Base-by-base conservation (phyloP, 2,113 vertebrate species). In the Melanotaenia duboulayi region DNA sequence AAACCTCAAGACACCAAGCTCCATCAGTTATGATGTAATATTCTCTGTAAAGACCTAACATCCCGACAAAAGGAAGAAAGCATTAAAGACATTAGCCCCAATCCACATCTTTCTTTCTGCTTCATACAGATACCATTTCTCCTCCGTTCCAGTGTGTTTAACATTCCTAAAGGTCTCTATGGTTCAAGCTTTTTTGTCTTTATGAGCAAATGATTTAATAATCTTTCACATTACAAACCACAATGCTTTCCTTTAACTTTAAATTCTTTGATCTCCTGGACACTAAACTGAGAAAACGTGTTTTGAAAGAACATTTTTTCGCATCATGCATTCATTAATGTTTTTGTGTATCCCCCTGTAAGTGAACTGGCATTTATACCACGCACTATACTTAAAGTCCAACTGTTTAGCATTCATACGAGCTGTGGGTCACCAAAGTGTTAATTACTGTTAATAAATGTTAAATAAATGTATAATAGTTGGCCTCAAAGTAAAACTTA, bases 41-140 rank as follows among this genome's bases (percentile, higher is more conserved):
- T 56, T n/a, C 65, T 57, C n/a, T 4, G 24, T 60, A 40, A 20
- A 23, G 60, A 71, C 63, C 60, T 42, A 40, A 23, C 2, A 12
- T 52, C 20, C 39, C 39, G 49, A 62, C 32, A 50, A 25, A 23
- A 60, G 10, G 19, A 11, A 8, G 0, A 12, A 25, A 75, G 60
- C 24, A 48, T 80, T 78, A 71, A 86, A 80, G 44, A 32, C 71
- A 78, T 88, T 82, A 77, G 16, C 73, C n/a, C 42, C 14, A 74
- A 78, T 37, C 70, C 76, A 65, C 67, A 67, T 72, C 66, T 74
- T 50, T 69, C 24, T 58, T 46, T 35, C 28, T n/a, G 19, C 11
- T 32, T 39, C 74, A 67, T 60, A 40, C 17, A 58, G 72, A 69
- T 82, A 76, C 51, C 57, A 56, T 85, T 81, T 50, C 28, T 60